A percentile compares a stretch with the other conserved stretches of the same genome.
Conservation (phyloP, 1,140 invertebrate genomes). For the Drosophila malerkotliana region DNA sequence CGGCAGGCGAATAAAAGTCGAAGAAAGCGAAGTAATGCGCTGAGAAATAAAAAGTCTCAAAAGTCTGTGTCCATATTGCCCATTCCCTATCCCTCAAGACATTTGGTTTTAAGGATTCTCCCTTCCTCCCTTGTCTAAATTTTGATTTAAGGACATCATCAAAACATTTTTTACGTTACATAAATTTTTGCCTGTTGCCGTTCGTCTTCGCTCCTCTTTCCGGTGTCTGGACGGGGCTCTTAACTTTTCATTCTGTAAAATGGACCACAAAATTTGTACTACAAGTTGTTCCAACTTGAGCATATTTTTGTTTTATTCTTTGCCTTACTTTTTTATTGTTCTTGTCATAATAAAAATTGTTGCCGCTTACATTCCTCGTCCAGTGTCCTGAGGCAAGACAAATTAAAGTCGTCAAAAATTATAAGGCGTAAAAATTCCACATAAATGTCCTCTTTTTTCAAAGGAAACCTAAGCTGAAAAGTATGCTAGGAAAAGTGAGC, state of each 20-base stretch:
- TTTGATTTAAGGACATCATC: constrained; percentile 82
- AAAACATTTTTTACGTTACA: constrained; percentile 78
- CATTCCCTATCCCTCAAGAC: constrained; percentile 1
- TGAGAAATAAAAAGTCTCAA: constrained; percentile 53
- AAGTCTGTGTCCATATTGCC: not conserved
- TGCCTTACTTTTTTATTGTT: constrained; percentile 56
- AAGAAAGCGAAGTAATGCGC: constrained; percentile 42
- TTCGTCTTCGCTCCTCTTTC: constrained; percentile 3
- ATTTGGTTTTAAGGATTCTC: not conserved
- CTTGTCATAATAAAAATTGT: constrained; percentile 79
- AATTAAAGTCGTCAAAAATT: constrained; percentile 81
- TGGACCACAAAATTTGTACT: constrained; percentile 78
- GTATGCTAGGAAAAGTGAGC: constrained; percentile 31
- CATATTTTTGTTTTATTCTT: constrained; percentile 42
- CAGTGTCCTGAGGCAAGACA: constrained; percentile 61
- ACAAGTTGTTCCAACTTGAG: constrained; percentile 66
- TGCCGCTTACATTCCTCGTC: constrained; percentile 58
- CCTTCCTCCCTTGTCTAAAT: constrained; percentile 37
- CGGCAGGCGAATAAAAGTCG: constrained; percentile 59
- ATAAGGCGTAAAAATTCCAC: constrained; percentile 76
- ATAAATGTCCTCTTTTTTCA: constrained; percentile 21
- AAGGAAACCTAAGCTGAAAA: constrained; percentile 26
- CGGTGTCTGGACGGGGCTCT: constrained; percentile 27
- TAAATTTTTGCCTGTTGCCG: constrained; percentile 62
- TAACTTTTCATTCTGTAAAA: constrained; percentile 78